Evolutionary conservation across 64 coral and sea anemone species (phyloP).

Genomic region (Trachythela sp.): DNA sequence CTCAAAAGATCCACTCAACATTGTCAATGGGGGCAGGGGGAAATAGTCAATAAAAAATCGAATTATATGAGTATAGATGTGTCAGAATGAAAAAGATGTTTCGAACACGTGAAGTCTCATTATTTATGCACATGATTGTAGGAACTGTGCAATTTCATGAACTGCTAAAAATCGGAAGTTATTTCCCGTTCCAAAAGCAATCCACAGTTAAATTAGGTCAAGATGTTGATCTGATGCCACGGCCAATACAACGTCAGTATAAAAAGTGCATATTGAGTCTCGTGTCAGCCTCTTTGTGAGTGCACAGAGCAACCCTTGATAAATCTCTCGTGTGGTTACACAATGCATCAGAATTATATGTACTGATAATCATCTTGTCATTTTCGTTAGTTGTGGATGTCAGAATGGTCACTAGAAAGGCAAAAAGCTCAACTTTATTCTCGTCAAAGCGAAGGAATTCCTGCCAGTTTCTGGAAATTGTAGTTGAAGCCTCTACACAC

Average conservation of each 20-base stretch:
- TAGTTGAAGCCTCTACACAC: slow-evolving; percentile 21
- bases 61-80: too few species aligned
- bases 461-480: slow-evolving; percentile 61
- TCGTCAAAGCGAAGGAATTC: slow-evolving; percentile 53
- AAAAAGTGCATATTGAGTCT: slow-evolving; percentile 11
- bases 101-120: too few species aligned
- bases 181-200: slow-evolving; percentile 40
- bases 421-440: slow-evolving; percentile 62
- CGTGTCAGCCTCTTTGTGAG: slow-evolving; percentile 59
- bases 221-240: background rate
- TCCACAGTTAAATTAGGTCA: background rate
- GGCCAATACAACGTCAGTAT: slow-evolving; percentile 47
- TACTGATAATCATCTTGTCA: slow-evolving; percentile 48
- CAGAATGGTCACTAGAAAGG: slow-evolving; percentile 30
- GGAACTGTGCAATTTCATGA: too few species aligned
- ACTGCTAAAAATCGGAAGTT: slow-evolving; percentile 32
- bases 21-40: too few species aligned
- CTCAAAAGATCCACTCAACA: too few species aligned
- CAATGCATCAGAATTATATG: slow-evolving; percentile 7
- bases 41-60: too few species aligned
- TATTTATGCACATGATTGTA: too few species aligned
- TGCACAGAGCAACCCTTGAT: slow-evolving; percentile 42
- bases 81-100: too few species aligned
- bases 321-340: slow-evolving; percentile 29
- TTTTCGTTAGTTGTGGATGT: background rate